Evolutionary conservation across 64 coral and sea anemone species (phyloP), one percentile per base, ranked within the genome.

Genomic region (Actinia equina): DNA sequence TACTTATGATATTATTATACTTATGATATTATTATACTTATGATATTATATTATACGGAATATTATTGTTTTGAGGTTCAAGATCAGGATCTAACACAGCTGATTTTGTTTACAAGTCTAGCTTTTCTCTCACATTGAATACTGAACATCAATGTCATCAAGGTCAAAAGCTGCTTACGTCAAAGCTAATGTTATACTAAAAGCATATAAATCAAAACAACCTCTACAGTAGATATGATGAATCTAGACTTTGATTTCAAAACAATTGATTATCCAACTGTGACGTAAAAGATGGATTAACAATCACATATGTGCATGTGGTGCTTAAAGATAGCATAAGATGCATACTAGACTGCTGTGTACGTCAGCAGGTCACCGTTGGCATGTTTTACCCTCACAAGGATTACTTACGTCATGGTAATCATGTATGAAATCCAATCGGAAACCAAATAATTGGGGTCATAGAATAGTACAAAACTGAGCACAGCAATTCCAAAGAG

Each of bases 191-290:
- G 69, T 74, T 74, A 74, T 74, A 27, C 12, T 27, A 15, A 41
- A 30, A 12, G 2, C 69, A 26, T 3, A 16, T 57, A 57, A 12
- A 57, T 30, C 69, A 74, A 74, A 74, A 74, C 69, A 74, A 74
- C 69, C 9, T 26, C 69, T 57, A 74, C 10, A 5, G 6, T 30
- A 30, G 23, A 74, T 30, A 74, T 41, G 10, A 74, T 30, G 9
- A 27, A 74, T 74, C 69, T 74, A 74, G 69, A 74, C 69, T 41
- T 74, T n/a, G 5, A 65, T 65, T 74, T 74, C 26, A 41, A 74
- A 74, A 74, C 27, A 74, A 15, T 9, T 11, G 25, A 74, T 74
- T 12, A 74, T 4, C 26, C 23, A 41, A 74, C 7, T 13, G 10
- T 37, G 25, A 74, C 26, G 7, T 74, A 74, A 37, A 0, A 8